phyloP scores from a whole-genome alignment of 64 coral and sea anemone species.

The Cladopsammia gracilis region DNA sequence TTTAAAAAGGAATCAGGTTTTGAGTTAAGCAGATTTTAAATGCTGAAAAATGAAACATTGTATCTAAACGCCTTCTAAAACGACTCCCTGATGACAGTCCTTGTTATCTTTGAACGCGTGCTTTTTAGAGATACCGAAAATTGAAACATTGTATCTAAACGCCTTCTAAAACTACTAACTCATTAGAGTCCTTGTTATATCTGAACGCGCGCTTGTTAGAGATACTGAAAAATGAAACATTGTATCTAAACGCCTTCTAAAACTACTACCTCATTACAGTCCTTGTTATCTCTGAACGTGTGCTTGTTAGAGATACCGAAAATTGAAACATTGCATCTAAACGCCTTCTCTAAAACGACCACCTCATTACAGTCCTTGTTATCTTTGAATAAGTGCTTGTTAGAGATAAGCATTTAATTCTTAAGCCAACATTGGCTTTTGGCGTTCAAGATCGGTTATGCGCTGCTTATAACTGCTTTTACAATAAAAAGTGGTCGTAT shows the following conservation, averaged over 20 bases:
- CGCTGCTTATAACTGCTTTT: no score
- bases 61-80: not conserved
- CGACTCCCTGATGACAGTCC: no score
- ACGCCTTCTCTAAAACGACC: not conserved
- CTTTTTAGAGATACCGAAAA: not conserved
- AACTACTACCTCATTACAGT: not conserved
- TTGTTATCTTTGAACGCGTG: no score
- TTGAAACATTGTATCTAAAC: not conserved
- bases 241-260: not conserved
- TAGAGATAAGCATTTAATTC: constrained; percentile 10
- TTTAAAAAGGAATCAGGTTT: no score
- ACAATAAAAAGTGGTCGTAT: no score
- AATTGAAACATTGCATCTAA: not conserved
- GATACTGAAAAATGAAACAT: not conserved
- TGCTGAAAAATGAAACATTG: not conserved
- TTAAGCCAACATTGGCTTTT: not conserved
- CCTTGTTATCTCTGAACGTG: not conserved
- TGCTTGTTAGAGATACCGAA: not conserved
- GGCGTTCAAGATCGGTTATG: no score
- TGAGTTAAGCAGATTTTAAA: not conserved
- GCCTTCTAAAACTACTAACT: not conserved
- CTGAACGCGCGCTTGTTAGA: no score
- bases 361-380: not conserved
- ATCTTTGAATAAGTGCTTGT: not conserved
- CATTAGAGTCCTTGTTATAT: no score